A percentile compares a stretch with the other conserved stretches of the same genome.
These are phyloP conservation scores for Distichodus sexfasciatus DNA, from an alignment of 2,797 vertebrate species.

Conservation along the genomic window DNA sequence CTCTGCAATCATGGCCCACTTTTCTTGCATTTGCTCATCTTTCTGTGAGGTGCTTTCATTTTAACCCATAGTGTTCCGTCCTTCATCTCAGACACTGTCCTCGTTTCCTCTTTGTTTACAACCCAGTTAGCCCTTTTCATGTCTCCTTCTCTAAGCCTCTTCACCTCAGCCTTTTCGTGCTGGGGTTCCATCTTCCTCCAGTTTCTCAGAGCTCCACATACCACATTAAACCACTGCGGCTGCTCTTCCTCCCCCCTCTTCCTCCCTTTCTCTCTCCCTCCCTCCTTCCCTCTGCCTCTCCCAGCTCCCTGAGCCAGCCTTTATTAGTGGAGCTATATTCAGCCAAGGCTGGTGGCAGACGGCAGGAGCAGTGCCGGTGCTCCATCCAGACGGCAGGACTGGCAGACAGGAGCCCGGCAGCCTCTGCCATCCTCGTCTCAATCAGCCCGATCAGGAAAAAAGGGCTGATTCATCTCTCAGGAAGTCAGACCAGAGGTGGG, in stretches of 20 bases:
- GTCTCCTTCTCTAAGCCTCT: background rate
- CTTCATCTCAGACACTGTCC: background rate
- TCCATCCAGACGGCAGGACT: constrained; percentile 70
- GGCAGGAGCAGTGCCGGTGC: constrained; percentile 71
- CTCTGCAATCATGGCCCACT: no score
- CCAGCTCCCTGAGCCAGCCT: constrained; percentile 70
- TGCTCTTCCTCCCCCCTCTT: background rate
- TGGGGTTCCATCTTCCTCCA: constrained; percentile 45
- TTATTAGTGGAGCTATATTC: constrained; percentile 89
- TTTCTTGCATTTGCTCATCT: background rate
- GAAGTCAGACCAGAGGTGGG: constrained; percentile 75
- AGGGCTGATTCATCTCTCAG: constrained; percentile 82
- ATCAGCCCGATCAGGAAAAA: constrained; percentile 79
- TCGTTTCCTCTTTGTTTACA: background rate
- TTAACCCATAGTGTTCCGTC: background rate
- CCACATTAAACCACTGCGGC: constrained; percentile 13
- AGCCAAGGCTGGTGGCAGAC: constrained; percentile 83
- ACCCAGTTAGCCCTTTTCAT: background rate
- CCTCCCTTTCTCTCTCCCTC: constrained; percentile 6
- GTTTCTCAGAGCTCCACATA: constrained; percentile 3
- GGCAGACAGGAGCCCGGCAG: constrained; percentile 71
- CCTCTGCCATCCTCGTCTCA: constrained; percentile 77
- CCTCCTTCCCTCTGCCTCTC: constrained; percentile 32
- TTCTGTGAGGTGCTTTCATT: background rate
- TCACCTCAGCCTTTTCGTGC: background rate